A percentile compares a stretch with the other conserved stretches of the same genome.
phyloP scores from a whole-genome alignment of 2,113 vertebrate genomes.

The Leiothrix lutea region DNA sequence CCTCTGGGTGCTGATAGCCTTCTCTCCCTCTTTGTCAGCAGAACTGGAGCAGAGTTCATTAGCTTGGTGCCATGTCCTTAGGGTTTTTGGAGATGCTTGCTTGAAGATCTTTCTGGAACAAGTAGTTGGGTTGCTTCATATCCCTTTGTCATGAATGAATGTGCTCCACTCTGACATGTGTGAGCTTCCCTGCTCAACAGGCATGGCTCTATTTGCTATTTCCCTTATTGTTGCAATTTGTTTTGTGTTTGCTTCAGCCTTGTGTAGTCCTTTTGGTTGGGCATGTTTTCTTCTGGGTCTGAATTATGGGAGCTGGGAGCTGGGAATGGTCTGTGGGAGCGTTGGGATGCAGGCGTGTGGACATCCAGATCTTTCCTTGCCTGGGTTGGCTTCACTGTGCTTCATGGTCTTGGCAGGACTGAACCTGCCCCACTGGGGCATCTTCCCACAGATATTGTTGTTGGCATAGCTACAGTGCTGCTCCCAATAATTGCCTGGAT shows the following conservation, averaged over 20 bases:
- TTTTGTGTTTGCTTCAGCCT: neutral
- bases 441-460: neutral
- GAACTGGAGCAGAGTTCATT: neutral
- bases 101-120: neutral
- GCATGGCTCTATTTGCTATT: neutral
- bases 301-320: neutral
- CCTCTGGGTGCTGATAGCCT: neutral
- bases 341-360: neutral
- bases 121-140: neutral
- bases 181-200: neutral
- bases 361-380: neutral
- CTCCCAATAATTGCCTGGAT: neutral
- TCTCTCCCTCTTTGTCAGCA: neutral
- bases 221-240: neutral
- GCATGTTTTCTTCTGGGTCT: neutral
- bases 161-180: neutral
- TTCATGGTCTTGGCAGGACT: neutral
- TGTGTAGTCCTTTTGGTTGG: neutral
- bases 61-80: neutral
- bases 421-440: neutral
- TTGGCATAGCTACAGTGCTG: neutral
- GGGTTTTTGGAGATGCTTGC: neutral
- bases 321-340: neutral
- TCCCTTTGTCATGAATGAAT: neutral
- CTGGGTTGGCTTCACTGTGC: neutral